Base-by-base conservation (phyloP, 2,113 vertebrate genomes). In the Orcinus orca region DNA sequence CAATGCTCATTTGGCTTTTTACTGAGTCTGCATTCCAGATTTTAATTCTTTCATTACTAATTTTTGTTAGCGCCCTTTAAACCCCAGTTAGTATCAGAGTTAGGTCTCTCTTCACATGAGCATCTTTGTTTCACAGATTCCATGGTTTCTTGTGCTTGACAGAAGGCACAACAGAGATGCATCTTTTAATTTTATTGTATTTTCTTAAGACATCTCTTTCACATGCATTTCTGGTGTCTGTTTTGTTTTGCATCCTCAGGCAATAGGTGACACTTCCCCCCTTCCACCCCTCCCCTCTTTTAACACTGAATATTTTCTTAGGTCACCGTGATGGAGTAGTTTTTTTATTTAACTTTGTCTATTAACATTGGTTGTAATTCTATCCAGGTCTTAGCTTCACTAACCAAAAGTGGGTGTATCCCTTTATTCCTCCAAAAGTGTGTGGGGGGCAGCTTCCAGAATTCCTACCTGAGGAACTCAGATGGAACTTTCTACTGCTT, bases 1-100 rank as follows among this genome's bases (percentile, higher is more conserved):
- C n/a, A 74, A 65, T 73, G 63, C 70, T 76, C 86, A 58, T 53
- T 87, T 96, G 92, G n/a, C 26, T 90, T 94, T 93, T 96, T 65
- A 86, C 53, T 44, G 55, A 60, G 53, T 79, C 18, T 83, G 73
- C 53, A 33, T 21, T 93, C 70, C 33, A 85, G 76, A 94, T 53
- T 93, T 86, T 81, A 85, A 81, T 85, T 79, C 23, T 65, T 65
- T 80, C 58, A 23, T 71, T 90, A 70, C 85, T 76, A 25, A 70
- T 65, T 33, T 71, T 71, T 71, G 47, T 50, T 47, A 62, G 65
- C 4, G 87, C 38, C n/a, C n/a, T 93, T 81, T 33, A 85, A 85
- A 50, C 21, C 26, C 33, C 5, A n/a, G 7, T 60, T 47, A 60
- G 20, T 12, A 85, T 71, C 70, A 31, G n/a, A 60, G 3, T 44